Conservation (phyloP, 2,113 vertebrate species). For the Peromyscus californicus region DNA sequence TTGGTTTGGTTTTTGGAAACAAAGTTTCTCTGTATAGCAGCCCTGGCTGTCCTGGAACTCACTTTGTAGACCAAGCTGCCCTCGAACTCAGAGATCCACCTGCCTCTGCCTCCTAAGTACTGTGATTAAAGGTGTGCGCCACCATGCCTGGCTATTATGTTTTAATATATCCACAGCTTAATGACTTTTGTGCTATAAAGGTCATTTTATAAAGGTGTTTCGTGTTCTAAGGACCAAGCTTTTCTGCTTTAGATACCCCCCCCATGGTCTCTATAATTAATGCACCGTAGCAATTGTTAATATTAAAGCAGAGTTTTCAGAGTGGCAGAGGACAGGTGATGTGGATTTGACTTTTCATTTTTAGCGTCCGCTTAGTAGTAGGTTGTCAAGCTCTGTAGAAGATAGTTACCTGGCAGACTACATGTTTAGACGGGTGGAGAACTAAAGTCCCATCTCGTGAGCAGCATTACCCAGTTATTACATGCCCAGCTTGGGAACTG, state of each 20-base stretch:
- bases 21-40: background rate
- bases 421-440: background rate
- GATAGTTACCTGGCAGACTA: background rate
- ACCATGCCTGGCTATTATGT: background rate
- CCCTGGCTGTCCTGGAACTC: no score
- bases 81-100: no score
- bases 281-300: background rate
- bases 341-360: background rate
- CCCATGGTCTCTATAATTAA: background rate
- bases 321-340: background rate
- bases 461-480: no score
- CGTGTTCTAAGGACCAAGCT: background rate
- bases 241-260: background rate
- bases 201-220: background rate
- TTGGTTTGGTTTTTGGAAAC: background rate
- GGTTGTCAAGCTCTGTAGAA: background rate
- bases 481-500: no score
- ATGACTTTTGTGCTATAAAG: background rate
- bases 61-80: no score
- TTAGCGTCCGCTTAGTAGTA: background rate
- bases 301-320: background rate
- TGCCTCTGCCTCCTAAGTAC: no score
- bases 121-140: background rate
- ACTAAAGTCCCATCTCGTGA: background rate
- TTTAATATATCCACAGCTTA: slow-evolving; percentile 47